Conservation (phyloP, 2,113 vertebrate species). For the Eidolon helvum region DNA sequence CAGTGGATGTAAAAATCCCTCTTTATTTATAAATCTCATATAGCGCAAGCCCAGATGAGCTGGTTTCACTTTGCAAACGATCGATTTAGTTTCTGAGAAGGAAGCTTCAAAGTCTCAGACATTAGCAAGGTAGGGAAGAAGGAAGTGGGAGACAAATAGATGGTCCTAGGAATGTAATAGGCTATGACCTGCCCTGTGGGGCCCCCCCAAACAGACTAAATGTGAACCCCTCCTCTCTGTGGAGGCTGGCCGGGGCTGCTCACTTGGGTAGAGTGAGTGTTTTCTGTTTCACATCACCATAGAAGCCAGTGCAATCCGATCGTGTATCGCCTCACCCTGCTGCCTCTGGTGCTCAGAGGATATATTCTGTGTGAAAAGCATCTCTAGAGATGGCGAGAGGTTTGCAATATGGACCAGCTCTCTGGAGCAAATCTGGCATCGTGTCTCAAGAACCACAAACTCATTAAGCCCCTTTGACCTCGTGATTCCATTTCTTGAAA, state of each 20-base stretch:
- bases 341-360: background rate
- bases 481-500: background rate
- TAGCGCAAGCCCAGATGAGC: fast-evolving
- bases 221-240: background rate
- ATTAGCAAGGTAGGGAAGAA: background rate
- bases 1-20: background rate
- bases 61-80: conserved; percentile 19
- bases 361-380: background rate
- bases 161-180: conserved; percentile 4
- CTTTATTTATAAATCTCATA: background rate
- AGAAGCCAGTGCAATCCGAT: background rate
- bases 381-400: background rate
- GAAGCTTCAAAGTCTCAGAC: conserved; percentile 24
- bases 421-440: background rate
- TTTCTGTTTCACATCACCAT: background rate
- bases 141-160: conserved; percentile 16
- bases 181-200: background rate
- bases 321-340: background rate
- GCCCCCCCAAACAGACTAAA: background rate
- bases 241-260: background rate
- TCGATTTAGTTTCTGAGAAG: conserved; percentile 52
- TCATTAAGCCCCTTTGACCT: background rate
- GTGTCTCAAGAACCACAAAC: background rate
- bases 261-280: fast-evolving
- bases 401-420: background rate